Conservation (phyloP, 2,797 vertebrate species). For the Adrianichthys oophorus region DNA sequence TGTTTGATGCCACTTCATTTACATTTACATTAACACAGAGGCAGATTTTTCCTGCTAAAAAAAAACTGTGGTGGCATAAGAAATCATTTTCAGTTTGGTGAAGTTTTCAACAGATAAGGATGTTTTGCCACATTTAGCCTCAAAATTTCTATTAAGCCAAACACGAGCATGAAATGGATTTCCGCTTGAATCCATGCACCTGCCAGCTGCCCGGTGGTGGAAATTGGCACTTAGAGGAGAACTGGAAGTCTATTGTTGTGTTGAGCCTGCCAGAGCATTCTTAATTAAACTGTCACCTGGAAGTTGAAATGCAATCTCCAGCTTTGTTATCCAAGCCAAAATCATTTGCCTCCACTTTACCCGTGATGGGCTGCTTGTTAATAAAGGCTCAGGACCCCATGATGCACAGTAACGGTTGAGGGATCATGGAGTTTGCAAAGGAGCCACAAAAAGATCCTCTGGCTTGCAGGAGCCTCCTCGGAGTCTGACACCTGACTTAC, state of each 20-base stretch:
- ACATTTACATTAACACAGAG: conserved; percentile 29
- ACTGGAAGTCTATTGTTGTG: conserved; percentile 82
- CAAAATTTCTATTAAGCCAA: conserved; percentile 78
- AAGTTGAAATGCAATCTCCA: conserved; percentile 79
- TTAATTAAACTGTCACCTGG: conserved; percentile 86
- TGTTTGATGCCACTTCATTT: conserved; percentile 32
- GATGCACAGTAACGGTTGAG: conserved; percentile 55
- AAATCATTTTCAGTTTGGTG: conserved; percentile 61
- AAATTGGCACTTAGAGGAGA: conserved; percentile 81
- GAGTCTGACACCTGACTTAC: too few relatives aligned
- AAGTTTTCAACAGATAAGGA: conserved; percentile 62
- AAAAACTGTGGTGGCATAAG: conserved; percentile 42
- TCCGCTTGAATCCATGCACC: conserved; percentile 77
- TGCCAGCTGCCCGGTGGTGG: conserved; percentile 73
- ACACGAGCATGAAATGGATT: conserved; percentile 81
- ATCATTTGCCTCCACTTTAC: conserved; percentile 76
- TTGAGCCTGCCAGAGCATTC: conserved; percentile 74
- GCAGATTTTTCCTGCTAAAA: conserved; percentile 23
- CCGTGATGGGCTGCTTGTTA: conserved; percentile 67
- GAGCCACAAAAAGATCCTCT: conserved; percentile 27
- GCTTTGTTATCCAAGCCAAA: conserved; percentile 78
- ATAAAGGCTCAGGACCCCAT: conserved; percentile 51
- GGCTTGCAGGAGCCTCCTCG: conserved; percentile 19
- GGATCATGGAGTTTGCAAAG: conserved; percentile 48
- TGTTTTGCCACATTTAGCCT: conserved; percentile 64